Evolutionary conservation across 2,797 vertebrate species (phyloP).

Genomic region (Rhabdophis nuchalis): DNA sequence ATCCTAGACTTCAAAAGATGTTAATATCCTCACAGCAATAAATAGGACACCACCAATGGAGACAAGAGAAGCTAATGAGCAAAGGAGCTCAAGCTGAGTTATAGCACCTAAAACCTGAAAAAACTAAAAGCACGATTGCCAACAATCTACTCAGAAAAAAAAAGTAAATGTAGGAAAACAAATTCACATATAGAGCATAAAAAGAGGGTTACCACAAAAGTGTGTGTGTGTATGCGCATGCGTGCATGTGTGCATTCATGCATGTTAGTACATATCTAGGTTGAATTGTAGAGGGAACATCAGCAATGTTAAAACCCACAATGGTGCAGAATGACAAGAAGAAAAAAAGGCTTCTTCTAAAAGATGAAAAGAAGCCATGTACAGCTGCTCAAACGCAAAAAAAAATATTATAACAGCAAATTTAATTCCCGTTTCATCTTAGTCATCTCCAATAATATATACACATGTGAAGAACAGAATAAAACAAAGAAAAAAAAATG

Average conservation of each 20-base stretch:
- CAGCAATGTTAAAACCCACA: neutral
- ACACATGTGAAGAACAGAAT: neutral
- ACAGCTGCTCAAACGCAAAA: neutral
- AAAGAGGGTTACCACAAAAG: neutral
- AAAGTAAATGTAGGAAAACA: neutral
- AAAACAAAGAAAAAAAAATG: neutral
- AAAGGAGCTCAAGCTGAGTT: neutral
- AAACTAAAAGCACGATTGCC: neutral
- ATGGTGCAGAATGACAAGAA: neutral
- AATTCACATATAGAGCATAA: neutral
- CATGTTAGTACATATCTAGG: neutral
- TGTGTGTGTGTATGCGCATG: too few species aligned
- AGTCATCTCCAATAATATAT: neutral
- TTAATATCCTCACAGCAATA: neutral
- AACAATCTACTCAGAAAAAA: neutral
- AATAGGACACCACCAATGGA: neutral
- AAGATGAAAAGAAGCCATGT: neutral
- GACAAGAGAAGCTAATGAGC: neutral
- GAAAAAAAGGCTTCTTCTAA: neutral
- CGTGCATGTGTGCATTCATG: neutral
- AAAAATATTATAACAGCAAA: neutral
- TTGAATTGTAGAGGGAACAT: neutral
- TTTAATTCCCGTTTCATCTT: neutral
- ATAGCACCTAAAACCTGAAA: neutral
- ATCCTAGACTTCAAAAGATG: neutral